Percentiles rank a stretch among this genome's conserved stretches.
Conservation (phyloP, 2,888 invertebrate species). For the Camponotus fellah region DNA sequence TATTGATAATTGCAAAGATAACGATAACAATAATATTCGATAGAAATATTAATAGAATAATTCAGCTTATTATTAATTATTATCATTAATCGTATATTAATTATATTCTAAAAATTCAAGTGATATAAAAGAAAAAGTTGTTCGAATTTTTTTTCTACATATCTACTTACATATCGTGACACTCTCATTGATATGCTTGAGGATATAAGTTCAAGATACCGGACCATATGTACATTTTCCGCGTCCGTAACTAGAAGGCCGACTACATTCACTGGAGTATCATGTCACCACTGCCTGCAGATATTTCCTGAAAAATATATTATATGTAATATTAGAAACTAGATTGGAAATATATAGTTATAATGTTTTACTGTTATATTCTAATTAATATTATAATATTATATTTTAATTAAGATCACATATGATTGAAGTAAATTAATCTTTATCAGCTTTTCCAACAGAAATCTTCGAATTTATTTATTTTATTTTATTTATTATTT, state of each 20-base stretch:
- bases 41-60: constrained; percentile 13
- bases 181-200: background rate
- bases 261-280: constrained; percentile 82
- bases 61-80: background rate
- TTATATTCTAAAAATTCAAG: background rate
- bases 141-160: background rate
- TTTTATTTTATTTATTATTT: background rate
- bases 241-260: constrained; percentile 77
- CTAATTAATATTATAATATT: background rate
- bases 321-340: constrained; percentile 2
- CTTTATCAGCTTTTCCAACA: background rate
- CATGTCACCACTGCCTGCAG: background rate
- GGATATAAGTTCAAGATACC: constrained; percentile 17
- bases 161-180: background rate
- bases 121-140: background rate
- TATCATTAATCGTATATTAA: background rate
- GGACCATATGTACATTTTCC: constrained; percentile 30
- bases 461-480: background rate
- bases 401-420: background rate
- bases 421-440: background rate
- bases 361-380: background rate
- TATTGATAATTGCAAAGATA: constrained; percentile 43
- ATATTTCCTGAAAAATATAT: constrained; percentile 31
- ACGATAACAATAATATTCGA: constrained; percentile 35
- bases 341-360: background rate